Evolutionary conservation across 2,113 vertebrate species (phyloP).

Genomic region (Argyrosomus japonicus): DNA sequence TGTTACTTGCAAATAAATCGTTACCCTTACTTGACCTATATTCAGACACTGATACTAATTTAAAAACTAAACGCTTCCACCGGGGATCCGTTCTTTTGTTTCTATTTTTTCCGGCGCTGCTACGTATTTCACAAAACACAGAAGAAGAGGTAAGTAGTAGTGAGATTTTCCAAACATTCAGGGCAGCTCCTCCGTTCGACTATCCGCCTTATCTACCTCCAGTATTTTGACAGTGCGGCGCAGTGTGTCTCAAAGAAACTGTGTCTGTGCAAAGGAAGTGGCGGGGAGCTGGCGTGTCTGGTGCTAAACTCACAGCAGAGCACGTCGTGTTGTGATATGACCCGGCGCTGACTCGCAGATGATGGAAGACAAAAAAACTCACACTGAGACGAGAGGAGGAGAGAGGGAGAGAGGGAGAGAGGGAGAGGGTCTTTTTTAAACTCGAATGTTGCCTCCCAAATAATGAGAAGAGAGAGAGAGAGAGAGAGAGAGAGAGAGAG

Average conservation of each 20-base stretch:
- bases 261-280: conserved; percentile 64
- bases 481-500: conserved; percentile 26
- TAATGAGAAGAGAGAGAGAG: conserved; percentile 56
- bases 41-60: background rate
- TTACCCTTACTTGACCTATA: background rate
- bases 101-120: background rate
- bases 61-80: background rate
- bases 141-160: conserved; percentile 3
- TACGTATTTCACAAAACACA: background rate
- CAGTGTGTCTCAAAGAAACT: conserved; percentile 54
- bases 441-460: conserved; percentile 59
- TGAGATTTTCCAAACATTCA: conserved; percentile 31
- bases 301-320: conserved; percentile 70
- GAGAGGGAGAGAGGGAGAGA: conserved; percentile 32
- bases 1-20: background rate
- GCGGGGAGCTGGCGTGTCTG: conserved; percentile 58
- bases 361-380: conserved; percentile 71
- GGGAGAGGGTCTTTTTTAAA: conserved; percentile 40
- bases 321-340: conserved; percentile 74
- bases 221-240: conserved; percentile 58
- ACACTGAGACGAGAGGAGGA: conserved; percentile 53
- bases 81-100: conserved; percentile 9
- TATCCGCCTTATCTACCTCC: conserved; percentile 34
- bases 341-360: conserved; percentile 68
- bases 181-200: conserved; percentile 51